Conservation (phyloP, 2,113 vertebrate species). For the Anas platyrhynchos region DNA sequence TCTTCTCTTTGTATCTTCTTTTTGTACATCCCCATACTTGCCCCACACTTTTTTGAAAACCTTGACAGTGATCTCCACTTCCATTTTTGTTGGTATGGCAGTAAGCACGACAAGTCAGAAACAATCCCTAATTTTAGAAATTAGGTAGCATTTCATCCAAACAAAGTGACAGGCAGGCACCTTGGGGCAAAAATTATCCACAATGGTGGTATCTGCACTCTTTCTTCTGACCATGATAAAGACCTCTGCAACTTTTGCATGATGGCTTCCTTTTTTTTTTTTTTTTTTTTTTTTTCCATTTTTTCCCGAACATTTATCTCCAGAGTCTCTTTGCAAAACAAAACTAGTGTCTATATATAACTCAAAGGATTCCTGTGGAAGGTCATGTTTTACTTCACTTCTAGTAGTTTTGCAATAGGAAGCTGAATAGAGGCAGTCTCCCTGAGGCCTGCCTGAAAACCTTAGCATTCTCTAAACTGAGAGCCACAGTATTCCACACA, state of each 20-base stretch:
- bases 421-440: not conserved
- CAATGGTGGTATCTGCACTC: not conserved
- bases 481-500: rapidly evolving
- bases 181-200: not conserved
- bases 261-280: not conserved
- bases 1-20: not conserved
- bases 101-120: not conserved
- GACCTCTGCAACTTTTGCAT: not conserved
- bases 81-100: not conserved
- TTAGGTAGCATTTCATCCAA: not conserved
- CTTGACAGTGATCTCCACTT: not conserved
- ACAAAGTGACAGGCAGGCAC: not conserved
- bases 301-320: not conserved
- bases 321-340: not conserved
- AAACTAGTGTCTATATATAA: not conserved
- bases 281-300: not conserved
- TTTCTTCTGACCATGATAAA: not conserved
- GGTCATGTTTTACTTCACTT: not conserved
- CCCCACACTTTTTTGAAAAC: not conserved
- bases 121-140: not conserved
- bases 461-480: not conserved
- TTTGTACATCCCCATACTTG: rapidly evolving
- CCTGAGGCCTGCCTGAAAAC: not conserved
- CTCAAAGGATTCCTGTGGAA: not conserved
- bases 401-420: not conserved